Base-by-base conservation (phyloP, 2,113 vertebrate species). In the Gymnarchus niloticus region DNA sequence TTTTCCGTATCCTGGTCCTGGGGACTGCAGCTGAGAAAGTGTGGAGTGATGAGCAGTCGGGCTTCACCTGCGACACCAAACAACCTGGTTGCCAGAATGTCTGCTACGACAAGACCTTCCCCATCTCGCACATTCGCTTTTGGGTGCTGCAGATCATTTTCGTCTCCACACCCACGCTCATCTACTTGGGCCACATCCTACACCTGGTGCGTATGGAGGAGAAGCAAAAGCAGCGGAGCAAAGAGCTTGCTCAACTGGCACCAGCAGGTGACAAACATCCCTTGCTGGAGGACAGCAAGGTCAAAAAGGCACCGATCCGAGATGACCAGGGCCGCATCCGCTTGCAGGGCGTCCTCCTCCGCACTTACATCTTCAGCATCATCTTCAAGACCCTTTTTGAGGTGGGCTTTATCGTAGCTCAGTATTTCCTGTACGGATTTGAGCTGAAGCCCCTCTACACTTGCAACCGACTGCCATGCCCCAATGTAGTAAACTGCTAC, bases 101-200 rank as follows among this genome's bases (percentile, higher is more conserved):
- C 86, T 97, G 96, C 90, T 97, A 97, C 0, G 96, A 96, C 90
- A 93, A 93, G 83, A 97, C 96, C 86, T 97, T 97, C 91, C 96
- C 96, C 56, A 96, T 98, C 89, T 98, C 97, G 52, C 96, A 97
- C 90, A 96, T 97, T 46, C 95, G 94, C 88, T 97, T 98, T 94
- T 98, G 96, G 96, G 96, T 96, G 86, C 94, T 97, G 93, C 97
- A 97, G 93, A 98, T 98, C 93, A 96, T 97, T 90, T 97, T 97
- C 0, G 92, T 97, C 87, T 97, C 96, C 41, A 95, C 96, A 0
- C 97, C 96, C 5, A 97, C 96, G 5, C 95, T 97, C 0, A 94
- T 98, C 86, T 97, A 97, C 89, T 90, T 96, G 91, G 96, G 96
- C 51, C 96, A 97, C 91, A 95, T 97, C 88, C 92, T 97, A 69